phyloP scores from a whole-genome alignment of 2,888 invertebrate genomes.

The Tuta absoluta region DNA sequence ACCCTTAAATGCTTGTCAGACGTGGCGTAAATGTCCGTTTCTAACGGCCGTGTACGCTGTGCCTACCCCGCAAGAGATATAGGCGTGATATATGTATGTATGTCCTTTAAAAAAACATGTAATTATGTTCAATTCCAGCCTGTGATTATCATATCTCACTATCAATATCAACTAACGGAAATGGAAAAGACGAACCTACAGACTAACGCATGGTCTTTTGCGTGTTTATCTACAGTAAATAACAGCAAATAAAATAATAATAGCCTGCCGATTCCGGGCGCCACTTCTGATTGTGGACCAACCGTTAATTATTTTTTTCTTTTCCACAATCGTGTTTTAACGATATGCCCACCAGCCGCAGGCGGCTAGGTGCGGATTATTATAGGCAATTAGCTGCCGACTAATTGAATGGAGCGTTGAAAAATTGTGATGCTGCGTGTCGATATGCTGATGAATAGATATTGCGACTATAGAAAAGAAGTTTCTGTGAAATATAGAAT shows the following conservation, averaged over 20 bases:
- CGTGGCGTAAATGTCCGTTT: too few species aligned
- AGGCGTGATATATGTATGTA: too few species aligned
- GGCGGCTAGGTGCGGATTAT: slow-evolving; percentile 20
- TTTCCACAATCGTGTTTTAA: slow-evolving; percentile 14
- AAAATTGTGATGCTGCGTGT: slow-evolving; percentile 28
- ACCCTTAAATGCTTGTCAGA: too few species aligned
- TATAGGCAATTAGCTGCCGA: slow-evolving; percentile 25
- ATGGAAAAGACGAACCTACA: background rate
- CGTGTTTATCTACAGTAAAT: slow-evolving; percentile 10
- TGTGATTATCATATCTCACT: background rate
- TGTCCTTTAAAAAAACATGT: too few species aligned
- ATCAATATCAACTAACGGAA: background rate
- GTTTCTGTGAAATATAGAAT: background rate
- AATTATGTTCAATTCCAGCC: too few species aligned
- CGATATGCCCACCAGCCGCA: slow-evolving; percentile 25
- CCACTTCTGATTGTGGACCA: slow-evolving; percentile 16
- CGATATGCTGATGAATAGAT: slow-evolving; percentile 26
- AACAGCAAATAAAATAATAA: slow-evolving; percentile 19
- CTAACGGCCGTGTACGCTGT: too few species aligned
- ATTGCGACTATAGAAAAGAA: background rate
- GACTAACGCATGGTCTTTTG: background rate
- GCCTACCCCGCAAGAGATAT: too few species aligned
- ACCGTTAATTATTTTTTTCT: slow-evolving; percentile 23
- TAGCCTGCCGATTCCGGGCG: slow-evolving; percentile 21
- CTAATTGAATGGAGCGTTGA: slow-evolving; percentile 29